Evolutionary conservation across 2,113 vertebrate species (phyloP), one percentile per base, ranked within the genome.

Genomic region (Anarhynchus alexandrinus): DNA sequence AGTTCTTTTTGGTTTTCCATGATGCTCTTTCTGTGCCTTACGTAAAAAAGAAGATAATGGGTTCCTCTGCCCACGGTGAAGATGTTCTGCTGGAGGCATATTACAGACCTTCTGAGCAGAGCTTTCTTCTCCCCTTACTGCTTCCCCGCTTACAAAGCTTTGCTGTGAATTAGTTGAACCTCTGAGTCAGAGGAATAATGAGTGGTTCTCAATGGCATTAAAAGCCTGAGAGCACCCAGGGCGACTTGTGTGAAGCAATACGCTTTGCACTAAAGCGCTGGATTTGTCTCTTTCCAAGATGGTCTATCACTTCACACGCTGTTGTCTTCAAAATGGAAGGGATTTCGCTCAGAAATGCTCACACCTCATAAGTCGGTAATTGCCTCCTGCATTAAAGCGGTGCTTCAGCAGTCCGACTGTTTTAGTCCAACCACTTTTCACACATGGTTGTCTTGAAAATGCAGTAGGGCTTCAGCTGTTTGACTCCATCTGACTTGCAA

Each of bases 271-370:
- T 55, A 6, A 88, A 85, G 70, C 11, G 1, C 76, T 71, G 91
- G 42, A 47, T 94, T 88, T 58, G 95, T 38, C 86, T 97, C 74
- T 77, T 84, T 84, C 96, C 66, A 71, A 52, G 78, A 71, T 45
- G 79, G 47, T 81, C 92, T 73, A 3, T 90, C 86, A 21, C 95
- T 96, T 97, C 94, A 91, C 76, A 90, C 12, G 10, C 76, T 2
- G 10, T 42, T 57, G 64, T 86, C 89, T 93, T 91, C 34, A 18
- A 4, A 94, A 94, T 32, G 91, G 71, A 91, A 57, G 77, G 89
- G 76, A 62, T 97, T 97, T 96, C 12, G 1, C 92, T 95, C 72
- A 42, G 61, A 96, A 96, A 87, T 11, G 52, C 93, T 96, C 84
- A 15, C 71, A 64, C 86, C 93, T 94, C 15, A 0, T 77, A 88